A percentile compares a stretch with the other conserved stretches of the same genome.
Evolutionary conservation across 2,113 vertebrate genomes (phyloP).

Genomic region (Lamprologus callipterus): DNA sequence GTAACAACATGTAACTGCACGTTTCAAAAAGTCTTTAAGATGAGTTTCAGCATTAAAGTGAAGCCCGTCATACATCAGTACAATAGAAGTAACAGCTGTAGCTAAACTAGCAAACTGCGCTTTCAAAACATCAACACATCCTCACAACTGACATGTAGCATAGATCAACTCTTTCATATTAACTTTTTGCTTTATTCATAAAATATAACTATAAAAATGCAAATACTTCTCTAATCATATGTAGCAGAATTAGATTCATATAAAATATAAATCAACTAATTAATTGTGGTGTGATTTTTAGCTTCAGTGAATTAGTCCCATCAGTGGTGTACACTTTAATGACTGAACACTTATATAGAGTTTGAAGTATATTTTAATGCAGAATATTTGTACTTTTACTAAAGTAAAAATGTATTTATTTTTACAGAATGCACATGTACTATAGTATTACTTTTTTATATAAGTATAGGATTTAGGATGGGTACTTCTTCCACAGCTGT

Average conservation of each 20-base stretch:
- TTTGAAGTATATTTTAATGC: background rate
- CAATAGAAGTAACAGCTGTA: background rate
- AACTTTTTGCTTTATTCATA: background rate
- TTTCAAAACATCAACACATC: background rate
- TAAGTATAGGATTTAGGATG: background rate
- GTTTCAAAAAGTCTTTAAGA: fast-evolving
- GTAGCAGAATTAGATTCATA: background rate
- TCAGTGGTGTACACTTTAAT: background rate
- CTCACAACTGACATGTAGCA: background rate
- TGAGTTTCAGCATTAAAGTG: background rate
- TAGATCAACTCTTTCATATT: background rate
- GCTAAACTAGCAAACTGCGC: background rate
- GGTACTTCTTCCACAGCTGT: background rate
- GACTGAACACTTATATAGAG: background rate
- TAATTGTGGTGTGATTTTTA: background rate
- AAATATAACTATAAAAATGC: background rate
- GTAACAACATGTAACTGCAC: background rate
- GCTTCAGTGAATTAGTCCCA: background rate
- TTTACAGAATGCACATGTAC: fast-evolving
- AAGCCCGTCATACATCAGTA: fast-evolving
- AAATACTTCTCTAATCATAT: background rate
- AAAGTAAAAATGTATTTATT: background rate
- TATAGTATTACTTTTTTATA: background rate
- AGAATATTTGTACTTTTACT: background rate
- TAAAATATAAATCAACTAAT: background rate